Conservation (phyloP, 2,113 vertebrate genomes). For the Dissostichus mawsoni region DNA sequence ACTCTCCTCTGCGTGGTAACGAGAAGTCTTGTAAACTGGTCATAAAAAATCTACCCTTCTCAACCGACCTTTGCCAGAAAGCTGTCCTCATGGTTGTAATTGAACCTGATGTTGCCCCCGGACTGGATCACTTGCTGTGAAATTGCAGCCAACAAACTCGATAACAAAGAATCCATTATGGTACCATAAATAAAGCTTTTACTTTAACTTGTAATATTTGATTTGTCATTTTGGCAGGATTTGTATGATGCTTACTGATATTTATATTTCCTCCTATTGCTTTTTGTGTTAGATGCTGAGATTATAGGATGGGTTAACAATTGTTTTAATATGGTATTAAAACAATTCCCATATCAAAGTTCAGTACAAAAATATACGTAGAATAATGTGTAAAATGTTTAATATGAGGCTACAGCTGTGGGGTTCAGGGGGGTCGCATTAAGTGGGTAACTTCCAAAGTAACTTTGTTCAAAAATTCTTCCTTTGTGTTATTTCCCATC, state of each 20-base stretch:
- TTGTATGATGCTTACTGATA: background rate
- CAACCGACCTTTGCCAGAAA: background rate
- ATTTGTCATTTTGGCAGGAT: background rate
- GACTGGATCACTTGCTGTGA: background rate
- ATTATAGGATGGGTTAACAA: background rate
- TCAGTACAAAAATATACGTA: background rate
- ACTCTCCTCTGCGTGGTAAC: slow-evolving; percentile 17
- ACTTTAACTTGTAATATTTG: background rate
- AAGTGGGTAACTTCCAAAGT: background rate
- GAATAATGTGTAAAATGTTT: background rate
- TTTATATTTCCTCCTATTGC: background rate
- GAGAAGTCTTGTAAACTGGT: slow-evolving; percentile 23
- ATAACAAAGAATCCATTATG: background rate
- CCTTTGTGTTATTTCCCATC: background rate
- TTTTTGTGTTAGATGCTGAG: background rate
- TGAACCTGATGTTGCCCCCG: slow-evolving; percentile 20
- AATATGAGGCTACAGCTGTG: background rate
- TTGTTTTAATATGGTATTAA: background rate
- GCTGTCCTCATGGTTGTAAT: slow-evolving; percentile 12
- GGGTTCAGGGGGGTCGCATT: background rate
- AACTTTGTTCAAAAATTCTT: background rate
- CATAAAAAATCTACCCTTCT: slow-evolving; percentile 23
- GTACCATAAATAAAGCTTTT: background rate
- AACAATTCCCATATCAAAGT: background rate
- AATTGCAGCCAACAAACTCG: no score